phyloP scores from a whole-genome alignment of 1,140 invertebrate species.

The Drosophila nigrodunni region DNA sequence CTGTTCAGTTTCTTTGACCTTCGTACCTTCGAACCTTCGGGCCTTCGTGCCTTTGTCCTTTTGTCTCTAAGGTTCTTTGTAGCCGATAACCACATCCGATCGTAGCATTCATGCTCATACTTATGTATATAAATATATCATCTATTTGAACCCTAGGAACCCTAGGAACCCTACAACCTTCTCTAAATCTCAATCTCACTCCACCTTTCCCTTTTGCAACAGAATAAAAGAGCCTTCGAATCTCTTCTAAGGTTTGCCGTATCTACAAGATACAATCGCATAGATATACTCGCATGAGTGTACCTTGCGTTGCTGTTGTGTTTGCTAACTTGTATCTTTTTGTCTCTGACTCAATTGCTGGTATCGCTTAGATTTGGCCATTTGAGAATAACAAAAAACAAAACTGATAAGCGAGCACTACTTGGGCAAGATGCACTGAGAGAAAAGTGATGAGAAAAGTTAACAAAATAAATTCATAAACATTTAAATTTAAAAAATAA shows the following conservation, averaged over 20 bases:
- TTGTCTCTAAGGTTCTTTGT: conserved; percentile 20
- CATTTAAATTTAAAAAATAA: background rate
- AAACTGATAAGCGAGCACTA: conserved; percentile 55
- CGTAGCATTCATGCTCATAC: conserved; percentile 7
- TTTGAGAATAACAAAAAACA: conserved; percentile 36
- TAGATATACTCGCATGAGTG: conserved; percentile 1
- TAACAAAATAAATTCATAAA: background rate
- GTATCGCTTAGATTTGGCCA: conserved; percentile 61
- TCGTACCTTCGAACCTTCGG: conserved; percentile 45
- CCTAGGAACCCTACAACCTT: background rate
- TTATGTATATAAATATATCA: background rate
- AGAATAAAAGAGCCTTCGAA: background rate
- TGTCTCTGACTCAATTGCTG: conserved; percentile 59
- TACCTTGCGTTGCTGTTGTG: conserved; percentile 40
- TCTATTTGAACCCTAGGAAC: conserved; percentile 20
- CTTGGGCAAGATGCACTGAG: conserved; percentile 25
- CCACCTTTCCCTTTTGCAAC: conserved; percentile 3
- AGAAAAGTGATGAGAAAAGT: background rate
- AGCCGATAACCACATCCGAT: conserved; percentile 34
- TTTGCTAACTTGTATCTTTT: conserved; percentile 69
- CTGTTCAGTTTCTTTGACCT: conserved; percentile 62
- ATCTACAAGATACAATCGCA: conserved; percentile 29
- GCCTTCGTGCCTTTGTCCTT: conserved; percentile 26
- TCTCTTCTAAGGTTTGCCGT: conserved; percentile 5
- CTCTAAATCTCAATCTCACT: too few species aligned